Percentiles rank a stretch among this genome's conserved stretches.
Evolutionary conservation across 2,888 invertebrate species (phyloP).

Genomic region (Steinernema hermaphroditum): DNA sequence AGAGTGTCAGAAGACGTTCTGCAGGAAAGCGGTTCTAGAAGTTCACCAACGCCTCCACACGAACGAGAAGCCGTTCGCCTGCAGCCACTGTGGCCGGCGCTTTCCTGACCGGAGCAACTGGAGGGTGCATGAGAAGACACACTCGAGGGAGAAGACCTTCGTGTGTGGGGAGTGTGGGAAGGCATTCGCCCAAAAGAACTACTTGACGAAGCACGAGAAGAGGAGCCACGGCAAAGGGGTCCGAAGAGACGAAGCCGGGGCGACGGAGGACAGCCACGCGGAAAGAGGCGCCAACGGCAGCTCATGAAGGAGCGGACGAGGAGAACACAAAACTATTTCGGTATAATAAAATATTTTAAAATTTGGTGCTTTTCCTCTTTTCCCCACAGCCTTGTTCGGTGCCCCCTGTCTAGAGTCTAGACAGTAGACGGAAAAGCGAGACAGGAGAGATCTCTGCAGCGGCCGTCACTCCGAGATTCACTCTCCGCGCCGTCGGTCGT

Average conservation of each 20-base stretch:
- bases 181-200: not conserved
- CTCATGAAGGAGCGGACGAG: too few species aligned
- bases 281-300: too few species aligned
- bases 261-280: too few species aligned
- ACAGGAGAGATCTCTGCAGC: too few species aligned
- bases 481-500: not conserved
- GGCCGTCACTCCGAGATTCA: too few species aligned
- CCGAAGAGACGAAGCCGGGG: too few species aligned
- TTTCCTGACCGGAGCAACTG: slow-evolving; percentile 4
- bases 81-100: not conserved
- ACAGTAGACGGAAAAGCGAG: too few species aligned
- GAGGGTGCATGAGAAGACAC: not conserved
- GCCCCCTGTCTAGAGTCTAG: too few species aligned
- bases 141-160: not conserved
- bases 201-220: not conserved
- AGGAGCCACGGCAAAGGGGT: not conserved
- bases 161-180: not conserved
- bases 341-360: too few species aligned
- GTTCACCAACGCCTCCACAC: slow-evolving; percentile 3
- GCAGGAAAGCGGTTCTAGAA: not conserved
- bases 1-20: not conserved
- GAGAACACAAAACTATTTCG: too few species aligned
- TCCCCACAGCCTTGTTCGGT: too few species aligned
- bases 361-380: too few species aligned
- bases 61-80: not conserved